These are phyloP conservation scores for Brachionus calyciflorus DNA, from an alignment of 1,140 invertebrate genomes.

Conservation along the genomic window DNA sequence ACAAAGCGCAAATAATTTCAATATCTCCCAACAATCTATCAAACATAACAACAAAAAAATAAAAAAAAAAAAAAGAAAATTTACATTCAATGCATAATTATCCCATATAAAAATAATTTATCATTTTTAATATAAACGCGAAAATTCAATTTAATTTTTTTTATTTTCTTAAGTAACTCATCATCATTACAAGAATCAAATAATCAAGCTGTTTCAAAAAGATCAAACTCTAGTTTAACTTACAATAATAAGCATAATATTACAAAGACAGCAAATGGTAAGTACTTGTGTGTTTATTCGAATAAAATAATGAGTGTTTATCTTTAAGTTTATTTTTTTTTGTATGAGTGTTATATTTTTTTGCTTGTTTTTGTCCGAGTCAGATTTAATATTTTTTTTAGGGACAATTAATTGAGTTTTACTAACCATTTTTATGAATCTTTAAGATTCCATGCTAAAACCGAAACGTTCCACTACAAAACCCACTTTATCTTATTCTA, in stretches of 20 bases:
- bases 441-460: background rate
- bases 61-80: no score
- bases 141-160: background rate
- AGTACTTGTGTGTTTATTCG: background rate
- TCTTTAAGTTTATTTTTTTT: background rate
- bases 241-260: background rate
- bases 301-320: no score
- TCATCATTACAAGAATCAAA: constrained; percentile 4
- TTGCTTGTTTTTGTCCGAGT: background rate
- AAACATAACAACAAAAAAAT: no score
- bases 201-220: constrained; percentile 23
- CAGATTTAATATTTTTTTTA: constrained; percentile 1
- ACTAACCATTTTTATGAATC: background rate
- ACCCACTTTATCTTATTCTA: no score
- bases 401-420: background rate
- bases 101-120: no score
- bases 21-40: no score
- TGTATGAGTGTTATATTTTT: background rate
- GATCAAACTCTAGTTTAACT: constrained; percentile 16
- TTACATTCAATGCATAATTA: no score
- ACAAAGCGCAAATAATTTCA: no score
- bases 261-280: background rate
- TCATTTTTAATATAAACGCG: no score
- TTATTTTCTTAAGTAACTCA: constrained; percentile 17
- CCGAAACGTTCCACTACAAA: no score